phyloP scores from a whole-genome alignment of 2,888 invertebrate genomes.

The Ptychoptera contaminata region DNA sequence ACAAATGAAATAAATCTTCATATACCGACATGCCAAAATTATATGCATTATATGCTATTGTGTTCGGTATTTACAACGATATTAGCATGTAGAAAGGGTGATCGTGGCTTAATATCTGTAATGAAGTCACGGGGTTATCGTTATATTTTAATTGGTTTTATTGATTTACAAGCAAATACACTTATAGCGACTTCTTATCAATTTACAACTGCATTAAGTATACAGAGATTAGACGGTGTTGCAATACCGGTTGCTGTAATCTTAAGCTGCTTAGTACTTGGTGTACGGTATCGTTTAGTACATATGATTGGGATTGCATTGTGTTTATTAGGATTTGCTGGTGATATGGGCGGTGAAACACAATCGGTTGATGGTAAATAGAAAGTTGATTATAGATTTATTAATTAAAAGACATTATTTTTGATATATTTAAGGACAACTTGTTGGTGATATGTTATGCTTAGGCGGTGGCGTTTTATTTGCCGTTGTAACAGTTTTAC shows the following conservation, averaged over 20 bases:
- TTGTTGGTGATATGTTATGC: slow-evolving; percentile 71
- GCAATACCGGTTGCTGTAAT: slow-evolving; percentile 1
- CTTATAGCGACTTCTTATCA: slow-evolving; percentile 2
- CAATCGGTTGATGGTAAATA: not conserved
- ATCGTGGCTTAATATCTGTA: not conserved
- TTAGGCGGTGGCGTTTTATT: slow-evolving; percentile 62
- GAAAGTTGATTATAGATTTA: too few relatives aligned
- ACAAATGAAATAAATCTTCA: not conserved
- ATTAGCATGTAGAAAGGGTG: slow-evolving; percentile 2
- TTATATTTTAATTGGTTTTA: slow-evolving; percentile 2
- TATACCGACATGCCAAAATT: slow-evolving; percentile 2
- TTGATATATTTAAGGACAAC: slow-evolving; percentile 49
- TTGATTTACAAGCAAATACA: slow-evolving; percentile 3
- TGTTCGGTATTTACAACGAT: slow-evolving; percentile 2
- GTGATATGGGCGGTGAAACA: not conserved
- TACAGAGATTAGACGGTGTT: not conserved
- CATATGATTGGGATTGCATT: not conserved
- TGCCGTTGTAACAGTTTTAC: slow-evolving; percentile 62
- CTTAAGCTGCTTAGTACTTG: slow-evolving; percentile 1
- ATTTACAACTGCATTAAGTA: slow-evolving; percentile 1
- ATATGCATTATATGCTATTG: slow-evolving; percentile 1
- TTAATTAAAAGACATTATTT: too few relatives aligned
- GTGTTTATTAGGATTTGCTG: slow-evolving; percentile 1
- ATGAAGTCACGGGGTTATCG: slow-evolving; percentile 1
- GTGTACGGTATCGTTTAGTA: not conserved